Conservation (phyloP, 37 sponge, comb jelly and placozoan species). For the Cladorhizidae sp. region DNA sequence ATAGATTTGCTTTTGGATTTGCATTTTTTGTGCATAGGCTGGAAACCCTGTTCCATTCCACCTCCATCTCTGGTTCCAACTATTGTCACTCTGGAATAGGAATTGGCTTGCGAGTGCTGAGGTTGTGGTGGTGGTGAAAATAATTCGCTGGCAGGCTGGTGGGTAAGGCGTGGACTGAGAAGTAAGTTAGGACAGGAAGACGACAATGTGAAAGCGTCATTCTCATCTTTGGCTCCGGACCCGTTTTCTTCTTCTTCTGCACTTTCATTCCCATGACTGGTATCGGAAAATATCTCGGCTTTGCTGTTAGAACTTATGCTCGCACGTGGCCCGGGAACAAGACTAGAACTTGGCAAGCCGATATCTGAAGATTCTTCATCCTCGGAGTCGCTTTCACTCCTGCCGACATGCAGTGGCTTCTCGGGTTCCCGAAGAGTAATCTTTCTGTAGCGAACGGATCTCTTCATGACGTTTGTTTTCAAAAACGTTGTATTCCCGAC, state of each 20-base stretch:
- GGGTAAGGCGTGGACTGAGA: too few relatives aligned
- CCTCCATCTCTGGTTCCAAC: not conserved
- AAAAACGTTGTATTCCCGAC: not conserved
- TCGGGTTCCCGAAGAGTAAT: constrained; percentile 28
- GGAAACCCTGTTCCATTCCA: too few relatives aligned
- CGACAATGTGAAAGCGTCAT: too few relatives aligned
- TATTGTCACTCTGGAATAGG: constrained; percentile 41
- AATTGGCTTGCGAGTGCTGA: not conserved
- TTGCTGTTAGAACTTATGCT: not conserved
- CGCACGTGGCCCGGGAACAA: not conserved
- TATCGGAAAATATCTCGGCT: not conserved
- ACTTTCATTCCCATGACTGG: not conserved
- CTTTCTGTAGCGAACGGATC: constrained; percentile 37
- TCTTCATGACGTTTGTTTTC: constrained; percentile 12
- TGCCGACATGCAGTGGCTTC: constrained; percentile 28
- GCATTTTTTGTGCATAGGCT: too few relatives aligned
- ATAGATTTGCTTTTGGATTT: too few relatives aligned
- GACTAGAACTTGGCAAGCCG: not conserved
- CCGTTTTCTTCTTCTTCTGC: not conserved
- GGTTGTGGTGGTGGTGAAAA: not conserved
- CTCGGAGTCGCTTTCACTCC: not conserved
- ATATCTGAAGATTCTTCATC: constrained; percentile 1
- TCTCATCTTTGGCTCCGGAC: not conserved
- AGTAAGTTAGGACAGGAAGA: too few relatives aligned
- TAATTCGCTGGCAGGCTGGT: not conserved